Base-by-base conservation (phyloP, 2,113 vertebrate genomes). In the Pongo abelii region DNA sequence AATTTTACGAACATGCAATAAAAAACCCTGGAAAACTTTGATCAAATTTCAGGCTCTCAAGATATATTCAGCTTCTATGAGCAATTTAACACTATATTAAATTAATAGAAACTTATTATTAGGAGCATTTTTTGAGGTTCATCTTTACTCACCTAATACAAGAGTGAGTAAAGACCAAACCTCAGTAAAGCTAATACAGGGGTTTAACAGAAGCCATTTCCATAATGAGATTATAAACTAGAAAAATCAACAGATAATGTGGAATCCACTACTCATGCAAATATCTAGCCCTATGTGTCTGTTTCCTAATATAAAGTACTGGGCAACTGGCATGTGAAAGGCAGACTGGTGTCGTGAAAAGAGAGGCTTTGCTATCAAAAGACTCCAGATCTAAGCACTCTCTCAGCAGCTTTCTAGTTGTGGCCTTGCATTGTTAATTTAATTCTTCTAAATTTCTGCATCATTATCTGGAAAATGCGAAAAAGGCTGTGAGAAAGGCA, bases 1-100 rank as follows among this genome's bases (percentile, higher is more conserved):
- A 98, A 92, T 91, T 84, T 97, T 94, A 96, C 69, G 48, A 96
- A 81, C 13, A n/a, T 38, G 32, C 46, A 69, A 78, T 27, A 70
- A 70, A 97, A 90, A 79, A 86, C 46, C 9, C 0, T 40, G 40
- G 35, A 48, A 97, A 79, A 74, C 35, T 88, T 80, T 85, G n/a
- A 61, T 87, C 18, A 97, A 67, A 91, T 91, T 93, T 80, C 32
- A 17, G 0, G 23, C 57, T 94, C 75, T n/a, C 14, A 2, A 96
- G 96, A 91, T 74, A 91, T 32, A 55, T 0, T 27, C 84, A 67
- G 93, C 35, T 70, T 96, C 74, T 9, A 30, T 1, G 12, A 89
- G 57, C 87, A 95, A 91, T 20, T 80, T 86, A 97, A 55, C 80
- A 50, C 70, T 85, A 92, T 90, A 89, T 77, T 80, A 91, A 94